These are phyloP conservation scores for Leistus spinibarbis DNA, from an alignment of 2,888 invertebrate species.

Conservation along the genomic window DNA sequence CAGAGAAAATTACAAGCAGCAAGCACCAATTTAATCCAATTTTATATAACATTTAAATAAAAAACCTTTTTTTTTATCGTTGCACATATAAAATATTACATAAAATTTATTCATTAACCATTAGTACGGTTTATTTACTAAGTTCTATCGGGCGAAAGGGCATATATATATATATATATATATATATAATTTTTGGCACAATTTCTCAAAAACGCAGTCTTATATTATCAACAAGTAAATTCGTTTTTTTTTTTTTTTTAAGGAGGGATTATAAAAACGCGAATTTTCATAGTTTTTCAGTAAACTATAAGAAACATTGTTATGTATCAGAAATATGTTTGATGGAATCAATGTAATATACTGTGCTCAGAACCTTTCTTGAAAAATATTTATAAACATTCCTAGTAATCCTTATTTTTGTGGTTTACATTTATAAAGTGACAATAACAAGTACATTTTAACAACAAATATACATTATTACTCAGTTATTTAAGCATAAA, in stretches of 20 bases:
- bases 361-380: not conserved
- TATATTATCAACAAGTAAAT: slow-evolving; percentile 26
- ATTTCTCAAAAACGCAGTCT: slow-evolving; percentile 23
- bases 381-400: not conserved
- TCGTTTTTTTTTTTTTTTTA: slow-evolving; percentile 19
- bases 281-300: slow-evolving; percentile 13
- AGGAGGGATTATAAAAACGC: slow-evolving; percentile 13
- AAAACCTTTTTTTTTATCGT: slow-evolving; percentile 1
- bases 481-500: not conserved
- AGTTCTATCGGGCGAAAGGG: not conserved
- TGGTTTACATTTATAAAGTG: slow-evolving; percentile 1
- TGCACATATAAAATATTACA: slow-evolving; percentile 21
- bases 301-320: not conserved
- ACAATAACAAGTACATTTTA: slow-evolving; percentile 2
- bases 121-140: not conserved
- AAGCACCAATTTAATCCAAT: slow-evolving; percentile 33
- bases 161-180: too few species aligned
- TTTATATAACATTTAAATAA: not conserved
- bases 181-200: slow-evolving; percentile 35
- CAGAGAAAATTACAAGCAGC: slow-evolving; percentile 30
- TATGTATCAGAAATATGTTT: not conserved
- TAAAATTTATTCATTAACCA: not conserved
- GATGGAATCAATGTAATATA: not conserved
- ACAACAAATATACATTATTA: slow-evolving; percentile 5
- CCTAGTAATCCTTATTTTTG: not conserved